Evolutionary conservation across 2,797 vertebrate genomes (phyloP), one percentile per base, ranked within the genome.

Genomic region (Ptychobarbus kaznakovi): DNA sequence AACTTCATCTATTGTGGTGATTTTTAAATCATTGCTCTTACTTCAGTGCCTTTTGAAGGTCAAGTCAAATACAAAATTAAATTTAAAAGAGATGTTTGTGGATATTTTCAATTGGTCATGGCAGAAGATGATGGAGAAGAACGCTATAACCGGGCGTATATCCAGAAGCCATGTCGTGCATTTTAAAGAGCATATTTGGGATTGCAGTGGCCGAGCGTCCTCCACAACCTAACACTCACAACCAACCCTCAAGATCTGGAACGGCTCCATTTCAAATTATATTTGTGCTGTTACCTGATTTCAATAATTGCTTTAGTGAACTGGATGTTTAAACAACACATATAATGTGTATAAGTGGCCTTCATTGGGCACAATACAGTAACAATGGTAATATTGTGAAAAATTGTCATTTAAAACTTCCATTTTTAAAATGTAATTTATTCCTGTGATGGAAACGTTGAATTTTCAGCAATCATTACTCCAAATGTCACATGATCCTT

Each of bases 1-100:
- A 82, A 83, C n/a, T 66, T 28, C 78, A 87, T 83, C 86, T 61
- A 38, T 72, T 89, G 78, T 84, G 28, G 38, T 81, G 86, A 86
- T 40, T 72, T 82, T 53, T 7, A 69, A 79, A 46, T 40, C 49
- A 10, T 58, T 75, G 75, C 25, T 56, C 8, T 63, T 80, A n/a
- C 69, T 70, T 15, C 13, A 32, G 12, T n/a, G 63, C 18, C 12
- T 66, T 72, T 61, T 72, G 28, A 81, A 69, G 65, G 56, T 63
- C 72, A 69, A 51, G 20, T 81, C 61, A 69, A 40, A 76, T 69
- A 76, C 22, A 77, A 77, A 18, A 61, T 61, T 40, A 16, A 3
- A 42, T 78, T 78, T 78, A 18, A 78, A 42, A 61, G 53, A 78
- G 53, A 42, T 78, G 35, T 42, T 78, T 42, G 20, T 61, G 53